Evolutionary conservation across 2,113 vertebrate genomes (phyloP), one percentile per base, ranked within the genome.

Genomic region (Helogale parvula): DNA sequence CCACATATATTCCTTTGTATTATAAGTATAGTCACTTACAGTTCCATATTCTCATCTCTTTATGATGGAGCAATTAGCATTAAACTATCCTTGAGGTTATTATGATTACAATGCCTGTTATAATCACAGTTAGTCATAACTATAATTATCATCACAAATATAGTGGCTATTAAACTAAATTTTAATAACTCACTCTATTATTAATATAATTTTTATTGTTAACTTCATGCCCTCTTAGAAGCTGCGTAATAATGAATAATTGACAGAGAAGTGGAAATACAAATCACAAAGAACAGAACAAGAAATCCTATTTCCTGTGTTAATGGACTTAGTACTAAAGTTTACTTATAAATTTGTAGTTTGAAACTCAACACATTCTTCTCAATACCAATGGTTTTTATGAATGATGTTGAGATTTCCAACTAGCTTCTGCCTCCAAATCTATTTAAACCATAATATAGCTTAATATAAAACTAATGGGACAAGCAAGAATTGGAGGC

Each of bases 121-220:
- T 96, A 95, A 97, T 96, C 97, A 96, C 68, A 95, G 90, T 92
- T 95, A 96, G 94, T 97, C 93, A 92, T 96, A 47, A 47, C 45
- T 47, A 54, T 96, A 97, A 98, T 97, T 95, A 97, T 94, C 89
- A 84, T 84, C 95, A 94, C 94, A 97, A 94, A 97, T 97, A 97
- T 57, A 96, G 80, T 94, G 94, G 76, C 74, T 98, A 97, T 96
- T 96, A 97, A 95, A 96, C 25, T 93, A 97, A 95, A 95, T 95
- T 98, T 97, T 95, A 97, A 95, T 97, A 97, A 97, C 90, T 93
- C 31, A 79, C 88, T 95, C 87, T 98, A 90, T 96, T 95, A 98
- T 96, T 96, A 95, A 95, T 96, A 85, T 97, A 96, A 98, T 90
- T 95, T 84, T 95, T 95, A 97, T 90, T 96, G 92, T 93, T 97